Base-by-base conservation (phyloP, 2,888 invertebrate genomes). In the Tipula unca region DNA sequence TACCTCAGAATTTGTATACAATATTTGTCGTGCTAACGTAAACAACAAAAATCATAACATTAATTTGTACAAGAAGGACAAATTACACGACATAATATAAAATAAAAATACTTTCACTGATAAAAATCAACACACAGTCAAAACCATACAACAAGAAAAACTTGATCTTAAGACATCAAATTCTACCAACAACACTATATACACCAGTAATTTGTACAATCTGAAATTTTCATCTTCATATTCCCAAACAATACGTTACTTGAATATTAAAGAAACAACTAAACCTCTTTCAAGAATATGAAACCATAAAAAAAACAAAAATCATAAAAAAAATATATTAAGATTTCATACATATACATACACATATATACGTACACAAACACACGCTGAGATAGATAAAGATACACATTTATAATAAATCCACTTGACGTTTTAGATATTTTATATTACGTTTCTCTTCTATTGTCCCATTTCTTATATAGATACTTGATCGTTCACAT, bases 181-280 rank as follows among this genome's bases (percentile, higher is more conserved):
- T 17, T 32, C 32, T 32, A 32, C 48, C 13, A 54, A 54, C 48
- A 54, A 54, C 48, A 69, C 69, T 69, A 25, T 48, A 48, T n/a
- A 48, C 48, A 3, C 48, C n/a, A 69, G n/a, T 69, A 69, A 69
- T 69, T 69, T 69, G 69, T 69, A 69, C 69, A 69, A 69, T 69
- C 69, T 69, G 69, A 69, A 69, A 69, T 25, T 69, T 69, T 69
- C 69, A 69, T 69, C 69, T 69, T 25, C 25, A 69, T 69, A 25
- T 69, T 69, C 69, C 69, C 69, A 69, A 69, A 69, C 69, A 69
- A 69, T 69, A 69, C 69, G 69, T 69, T 69, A 69, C 69, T 69
- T 25, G 69, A 69, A 69, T 69, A 69, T 69, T 69, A 69, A 69
- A 69, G 69, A 69, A 25, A 69, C 69, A 25, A 69, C 69, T 69